Conservation (phyloP, 2,113 vertebrate genomes). For the Passer montanus region DNA sequence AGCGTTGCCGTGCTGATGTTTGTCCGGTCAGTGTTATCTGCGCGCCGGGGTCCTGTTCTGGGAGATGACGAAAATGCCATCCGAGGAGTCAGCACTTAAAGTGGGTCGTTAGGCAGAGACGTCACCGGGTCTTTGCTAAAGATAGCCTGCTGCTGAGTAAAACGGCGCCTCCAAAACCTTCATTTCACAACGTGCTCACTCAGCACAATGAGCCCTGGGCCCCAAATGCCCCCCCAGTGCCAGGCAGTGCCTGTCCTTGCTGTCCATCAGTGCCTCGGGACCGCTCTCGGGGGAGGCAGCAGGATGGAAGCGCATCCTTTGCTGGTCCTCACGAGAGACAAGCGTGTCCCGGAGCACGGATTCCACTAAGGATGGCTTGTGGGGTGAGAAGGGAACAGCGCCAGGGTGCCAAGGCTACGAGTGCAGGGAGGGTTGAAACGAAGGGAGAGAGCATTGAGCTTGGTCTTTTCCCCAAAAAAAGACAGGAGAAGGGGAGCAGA, state of each 20-base stretch:
- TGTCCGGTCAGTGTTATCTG: not conserved
- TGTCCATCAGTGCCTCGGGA: not conserved
- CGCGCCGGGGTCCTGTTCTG: not conserved
- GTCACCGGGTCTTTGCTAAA: slow-evolving; percentile 46
- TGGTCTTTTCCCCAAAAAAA: fast-evolving
- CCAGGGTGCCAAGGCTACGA: not conserved
- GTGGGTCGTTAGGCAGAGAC: not conserved
- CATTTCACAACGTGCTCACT: slow-evolving; percentile 40
- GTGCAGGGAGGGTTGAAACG: not conserved
- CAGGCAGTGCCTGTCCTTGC: not conserved
- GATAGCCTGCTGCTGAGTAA: slow-evolving; percentile 65
- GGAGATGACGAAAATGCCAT: slow-evolving; percentile 37
- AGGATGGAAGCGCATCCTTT: not conserved
- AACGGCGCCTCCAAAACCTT: slow-evolving; percentile 46
- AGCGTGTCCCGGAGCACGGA: not conserved
- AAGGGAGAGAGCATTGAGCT: not conserved
- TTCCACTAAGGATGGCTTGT: not conserved
- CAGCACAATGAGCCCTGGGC: not conserved
- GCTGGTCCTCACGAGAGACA: not conserved
- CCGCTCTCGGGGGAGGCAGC: fast-evolving
- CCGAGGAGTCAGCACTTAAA: slow-evolving; percentile 58
- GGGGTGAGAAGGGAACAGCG: not conserved
- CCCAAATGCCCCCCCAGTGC: not conserved
- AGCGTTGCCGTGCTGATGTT: not conserved
- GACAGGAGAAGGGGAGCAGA: not conserved